Percentiles rank a stretch among this genome's conserved stretches.
Evolutionary conservation across 2,888 invertebrate species (phyloP).

Genomic region (Cheilosia pagana): DNA sequence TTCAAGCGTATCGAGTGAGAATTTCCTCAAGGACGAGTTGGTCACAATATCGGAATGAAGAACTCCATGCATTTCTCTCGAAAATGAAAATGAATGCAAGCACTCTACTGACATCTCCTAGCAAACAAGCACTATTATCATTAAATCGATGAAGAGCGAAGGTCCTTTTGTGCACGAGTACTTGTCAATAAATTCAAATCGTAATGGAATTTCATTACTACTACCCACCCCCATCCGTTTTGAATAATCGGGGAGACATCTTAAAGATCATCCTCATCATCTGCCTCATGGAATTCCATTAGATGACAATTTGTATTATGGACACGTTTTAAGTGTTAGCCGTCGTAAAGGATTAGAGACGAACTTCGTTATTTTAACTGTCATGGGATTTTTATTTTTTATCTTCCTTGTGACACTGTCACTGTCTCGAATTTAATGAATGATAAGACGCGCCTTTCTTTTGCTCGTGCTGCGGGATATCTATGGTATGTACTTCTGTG

Average conservation of each 20-base stretch:
- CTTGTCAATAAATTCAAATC: conserved; percentile 40
- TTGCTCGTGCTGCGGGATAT: conserved; percentile 30
- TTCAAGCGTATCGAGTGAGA: conserved; percentile 51
- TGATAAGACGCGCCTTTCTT: conserved; percentile 38
- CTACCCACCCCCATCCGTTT: not conserved
- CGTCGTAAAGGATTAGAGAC: conserved; percentile 68
- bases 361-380: conserved; percentile 71
- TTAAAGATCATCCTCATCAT: conserved; percentile 39
- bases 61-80: conserved; percentile 8
- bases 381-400: conserved; percentile 17
- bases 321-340: conserved; percentile 73
- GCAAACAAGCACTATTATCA: conserved; percentile 63
- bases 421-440: conserved; percentile 57
- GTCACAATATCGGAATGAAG: conserved; percentile 25
- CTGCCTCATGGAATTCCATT: conserved; percentile 25
- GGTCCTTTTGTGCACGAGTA: conserved; percentile 21
- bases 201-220: conserved; percentile 44
- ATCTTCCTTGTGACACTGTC: conserved; percentile 29
- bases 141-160: conserved; percentile 41
- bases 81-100: conserved; percentile 42
- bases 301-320: conserved; percentile 69
- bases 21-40: conserved; percentile 52
- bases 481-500: conserved; percentile 35
- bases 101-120: conserved; percentile 36
- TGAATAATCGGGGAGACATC: not conserved